phyloP scores from a whole-genome alignment of 2,113 vertebrate species.

The Alouatta palliata region DNA sequence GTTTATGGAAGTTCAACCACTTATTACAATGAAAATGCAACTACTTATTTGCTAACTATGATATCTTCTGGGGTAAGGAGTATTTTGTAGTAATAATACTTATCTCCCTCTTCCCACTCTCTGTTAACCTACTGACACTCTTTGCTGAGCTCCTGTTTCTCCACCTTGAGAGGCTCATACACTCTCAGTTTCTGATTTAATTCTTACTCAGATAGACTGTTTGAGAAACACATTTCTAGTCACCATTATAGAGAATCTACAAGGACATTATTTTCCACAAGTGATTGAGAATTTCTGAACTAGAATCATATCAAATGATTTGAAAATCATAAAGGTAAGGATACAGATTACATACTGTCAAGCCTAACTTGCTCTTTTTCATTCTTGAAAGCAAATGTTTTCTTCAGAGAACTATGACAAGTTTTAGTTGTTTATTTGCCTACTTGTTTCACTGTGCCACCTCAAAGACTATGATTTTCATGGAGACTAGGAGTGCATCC shows the following conservation, averaged over 20 bases:
- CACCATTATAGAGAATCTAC: background rate
- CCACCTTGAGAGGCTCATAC: background rate
- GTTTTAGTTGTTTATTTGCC: background rate
- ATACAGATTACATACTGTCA: background rate
- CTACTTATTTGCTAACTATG: background rate
- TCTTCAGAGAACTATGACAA: background rate
- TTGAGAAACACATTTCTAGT: background rate
- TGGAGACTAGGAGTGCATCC: background rate
- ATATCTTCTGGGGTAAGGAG: background rate
- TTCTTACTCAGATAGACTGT: background rate
- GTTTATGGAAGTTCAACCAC: background rate
- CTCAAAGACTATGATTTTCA: background rate
- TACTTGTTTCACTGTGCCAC: background rate
- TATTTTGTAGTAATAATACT: background rate
- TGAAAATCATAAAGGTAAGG: background rate
- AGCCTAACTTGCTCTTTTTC: background rate
- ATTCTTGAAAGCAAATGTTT: background rate
- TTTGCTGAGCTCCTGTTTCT: background rate
- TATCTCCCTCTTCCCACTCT: background rate
- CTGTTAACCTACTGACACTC: background rate
- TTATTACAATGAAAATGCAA: background rate
- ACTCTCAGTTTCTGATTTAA: background rate
- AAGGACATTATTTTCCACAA: background rate
- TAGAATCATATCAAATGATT: background rate
- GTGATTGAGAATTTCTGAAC: background rate